A percentile compares a stretch with the other conserved stretches of the same genome.
These are phyloP conservation scores for Mormyrops boulengeri DNA, from an alignment of 2,797 vertebrate species.

Conservation along the genomic window DNA sequence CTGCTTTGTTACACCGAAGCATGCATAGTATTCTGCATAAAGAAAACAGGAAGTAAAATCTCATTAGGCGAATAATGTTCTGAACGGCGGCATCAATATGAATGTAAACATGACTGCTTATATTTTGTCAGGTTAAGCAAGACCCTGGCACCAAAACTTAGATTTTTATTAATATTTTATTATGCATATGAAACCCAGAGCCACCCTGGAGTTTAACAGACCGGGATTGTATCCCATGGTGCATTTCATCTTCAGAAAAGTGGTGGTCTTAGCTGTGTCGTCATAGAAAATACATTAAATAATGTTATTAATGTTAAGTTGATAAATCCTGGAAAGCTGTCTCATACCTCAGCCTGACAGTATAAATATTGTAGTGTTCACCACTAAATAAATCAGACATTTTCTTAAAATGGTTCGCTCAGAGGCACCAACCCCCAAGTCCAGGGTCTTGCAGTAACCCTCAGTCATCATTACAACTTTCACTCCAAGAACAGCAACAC, in stretches of 20 bases:
- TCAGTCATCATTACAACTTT: not conserved
- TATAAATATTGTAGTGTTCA: not conserved
- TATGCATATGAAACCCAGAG: not conserved
- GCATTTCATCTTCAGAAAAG: not conserved
- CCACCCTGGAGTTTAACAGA: not conserved
- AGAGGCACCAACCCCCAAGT: not conserved
- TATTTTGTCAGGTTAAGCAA: not conserved
- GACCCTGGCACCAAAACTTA: not conserved
- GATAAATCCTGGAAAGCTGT: not conserved
- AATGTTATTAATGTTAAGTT: not conserved
- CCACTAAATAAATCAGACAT: not conserved
- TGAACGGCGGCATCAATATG: not conserved
- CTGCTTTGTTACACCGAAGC: not conserved
- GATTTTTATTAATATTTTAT: not conserved
- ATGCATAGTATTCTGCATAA: not conserved
- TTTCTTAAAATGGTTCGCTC: not conserved
- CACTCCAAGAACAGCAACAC: not conserved
- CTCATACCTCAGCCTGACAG: not conserved
- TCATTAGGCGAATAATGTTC: not conserved
- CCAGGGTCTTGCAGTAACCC: not conserved
- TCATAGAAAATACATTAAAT: not conserved
- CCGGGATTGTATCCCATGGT: not conserved
- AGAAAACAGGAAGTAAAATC: not conserved
- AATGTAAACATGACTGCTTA: not conserved
- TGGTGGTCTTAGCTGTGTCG: not conserved